Evolutionary conservation across 2,888 invertebrate genomes (phyloP), one percentile per base, ranked within the genome.

Genomic region (Diaperis boleti): DNA sequence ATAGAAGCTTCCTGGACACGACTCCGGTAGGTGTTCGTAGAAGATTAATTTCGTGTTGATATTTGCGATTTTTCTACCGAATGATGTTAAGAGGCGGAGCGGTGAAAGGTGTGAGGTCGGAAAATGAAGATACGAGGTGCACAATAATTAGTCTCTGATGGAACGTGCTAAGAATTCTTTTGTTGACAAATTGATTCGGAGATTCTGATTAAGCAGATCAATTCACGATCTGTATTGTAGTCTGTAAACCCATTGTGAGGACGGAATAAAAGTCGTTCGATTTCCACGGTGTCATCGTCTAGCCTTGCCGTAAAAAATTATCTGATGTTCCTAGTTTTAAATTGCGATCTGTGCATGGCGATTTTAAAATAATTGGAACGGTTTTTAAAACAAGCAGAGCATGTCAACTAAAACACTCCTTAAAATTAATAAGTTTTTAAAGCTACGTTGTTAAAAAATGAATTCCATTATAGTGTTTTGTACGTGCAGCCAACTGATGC

Each of bases 1-100:
- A 44, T 37, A 13, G 13, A 8, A 41, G 55, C 44, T 56, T 56
- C 44, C 56, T 44, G 35, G 45, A 45, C 56, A 56, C 56, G 56
- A 56, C 54, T 56, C 45, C 20, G 33, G 39, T 50, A 33, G 20
- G 39, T 26, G 11, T 47, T 29, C 26, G 37, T 5, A n/a, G 11
- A 20, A 20, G 54, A 52, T 52, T 52, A 52, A 52, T 52, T 39
- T 39, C 39, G 26, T 26, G 52, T 39, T 52, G 52, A 52, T 52
- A 52, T 52, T 52, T 52, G 37, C 29, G 8, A 42, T 35, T 52
- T 52, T 52, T 49, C 18, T 18, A 10, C 54, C 13, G 39, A 54
- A 54, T 52, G 35, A 45, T 47, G 47, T 47, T 47, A 29, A 13
- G 15, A 10, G 49, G 33, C 20, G 33, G 44, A 39, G 11, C 11